Conservation (phyloP, 2,113 vertebrate species). For the Lutjanus erythropterus region DNA sequence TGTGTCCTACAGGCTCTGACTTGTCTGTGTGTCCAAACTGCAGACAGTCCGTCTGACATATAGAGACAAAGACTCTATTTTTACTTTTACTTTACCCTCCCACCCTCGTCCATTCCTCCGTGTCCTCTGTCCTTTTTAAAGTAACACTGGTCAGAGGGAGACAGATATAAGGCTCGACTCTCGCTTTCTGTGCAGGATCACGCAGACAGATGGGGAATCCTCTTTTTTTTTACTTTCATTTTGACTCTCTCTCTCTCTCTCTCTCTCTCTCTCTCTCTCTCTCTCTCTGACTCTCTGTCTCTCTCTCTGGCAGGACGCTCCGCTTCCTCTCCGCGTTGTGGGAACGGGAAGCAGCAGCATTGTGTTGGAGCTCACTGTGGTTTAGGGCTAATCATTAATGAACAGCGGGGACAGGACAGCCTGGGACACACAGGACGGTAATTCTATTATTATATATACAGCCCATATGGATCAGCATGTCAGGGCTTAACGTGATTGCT, state of each 20-base stretch:
- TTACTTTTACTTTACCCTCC: constrained; percentile 64
- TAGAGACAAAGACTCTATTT: constrained; percentile 78
- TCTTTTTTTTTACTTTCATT: constrained; percentile 50
- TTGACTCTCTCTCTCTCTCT: constrained; percentile 18
- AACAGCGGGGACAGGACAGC: constrained; percentile 54
- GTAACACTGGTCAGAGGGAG: constrained; percentile 28
- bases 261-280: constrained; percentile 8
- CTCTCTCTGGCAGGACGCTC: constrained; percentile 66
- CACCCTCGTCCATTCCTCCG: constrained; percentile 29
- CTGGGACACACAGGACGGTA: constrained; percentile 61
- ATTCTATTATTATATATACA: constrained; percentile 46
- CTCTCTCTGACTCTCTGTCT: constrained; percentile 4
- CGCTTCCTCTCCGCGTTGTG: constrained; percentile 77
- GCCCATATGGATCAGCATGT: constrained; percentile 1
- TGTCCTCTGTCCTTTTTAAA: constrained; percentile 22
- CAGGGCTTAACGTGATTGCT: constrained; percentile 24
- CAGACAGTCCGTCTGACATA: constrained; percentile 65
- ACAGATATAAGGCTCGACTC: constrained; percentile 12
- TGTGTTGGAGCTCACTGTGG: constrained; percentile 73
- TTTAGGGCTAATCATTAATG: constrained; percentile 83
- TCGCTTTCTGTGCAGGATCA: constrained; percentile 42
- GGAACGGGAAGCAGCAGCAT: constrained; percentile 80
- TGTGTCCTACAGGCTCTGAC: constrained; percentile 58
- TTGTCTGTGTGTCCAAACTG: constrained; percentile 54
- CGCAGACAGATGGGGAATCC: constrained; percentile 49